These are phyloP conservation scores for Rousettus madagascariensis DNA, from an alignment of 2,797 vertebrate genomes.

Conservation along the genomic window DNA sequence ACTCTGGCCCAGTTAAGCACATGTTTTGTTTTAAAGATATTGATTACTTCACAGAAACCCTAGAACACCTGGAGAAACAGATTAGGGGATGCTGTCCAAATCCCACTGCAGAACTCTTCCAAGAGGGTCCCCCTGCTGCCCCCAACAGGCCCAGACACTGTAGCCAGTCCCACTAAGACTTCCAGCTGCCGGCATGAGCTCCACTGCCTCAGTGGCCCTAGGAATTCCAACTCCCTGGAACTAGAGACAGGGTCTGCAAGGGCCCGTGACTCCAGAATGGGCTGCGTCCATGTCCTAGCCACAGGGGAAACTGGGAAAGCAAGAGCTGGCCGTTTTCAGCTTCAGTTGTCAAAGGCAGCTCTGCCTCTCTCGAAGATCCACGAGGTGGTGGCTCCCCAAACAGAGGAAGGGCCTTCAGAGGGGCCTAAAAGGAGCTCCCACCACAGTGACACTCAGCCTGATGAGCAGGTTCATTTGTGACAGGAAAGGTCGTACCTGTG, in stretches of 20 bases:
- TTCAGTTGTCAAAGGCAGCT: neutral
- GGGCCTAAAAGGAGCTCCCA: neutral
- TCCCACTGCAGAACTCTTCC: neutral
- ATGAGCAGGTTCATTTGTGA: neutral
- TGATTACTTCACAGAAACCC: neutral
- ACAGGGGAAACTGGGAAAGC: neutral
- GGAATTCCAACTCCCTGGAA: neutral
- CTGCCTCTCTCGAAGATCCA: neutral
- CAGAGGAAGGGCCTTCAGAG: neutral
- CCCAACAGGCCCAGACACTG: neutral
- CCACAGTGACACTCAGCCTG: neutral
- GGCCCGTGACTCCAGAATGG: neutral
- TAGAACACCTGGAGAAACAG: neutral
- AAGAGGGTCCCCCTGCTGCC: neutral
- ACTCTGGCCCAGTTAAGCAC: neutral
- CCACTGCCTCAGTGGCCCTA: neutral
- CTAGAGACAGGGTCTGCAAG: no score
- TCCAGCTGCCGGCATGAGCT: neutral
- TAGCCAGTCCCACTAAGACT: neutral
- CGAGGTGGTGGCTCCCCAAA: neutral
- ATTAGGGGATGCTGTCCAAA: neutral
- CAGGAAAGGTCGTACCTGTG: slow-evolving; percentile 3
- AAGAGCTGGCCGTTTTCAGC: neutral
- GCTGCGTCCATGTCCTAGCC: neutral
- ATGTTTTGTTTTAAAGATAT: neutral